A percentile compares a stretch with the other conserved stretches of the same genome.
These are phyloP conservation scores for Leptinotarsa undecemlineata DNA, from an alignment of 1,140 invertebrate species.

Conservation along the genomic window DNA sequence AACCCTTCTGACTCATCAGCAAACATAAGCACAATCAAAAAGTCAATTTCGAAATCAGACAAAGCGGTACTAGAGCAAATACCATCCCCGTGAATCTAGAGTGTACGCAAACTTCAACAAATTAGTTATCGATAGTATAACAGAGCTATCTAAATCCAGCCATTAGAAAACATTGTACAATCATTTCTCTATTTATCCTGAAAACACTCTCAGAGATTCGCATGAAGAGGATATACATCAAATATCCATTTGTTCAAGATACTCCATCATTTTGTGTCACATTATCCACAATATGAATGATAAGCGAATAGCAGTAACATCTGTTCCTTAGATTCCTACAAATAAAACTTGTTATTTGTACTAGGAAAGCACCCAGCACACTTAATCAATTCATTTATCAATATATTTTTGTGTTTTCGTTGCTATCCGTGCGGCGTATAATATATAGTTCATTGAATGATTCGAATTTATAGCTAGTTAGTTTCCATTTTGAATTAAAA, in stretches of 20 bases:
- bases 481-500: neutral
- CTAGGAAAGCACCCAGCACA: conserved; percentile 27
- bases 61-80: too few species aligned
- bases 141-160: conserved; percentile 27
- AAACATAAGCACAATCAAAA: too few species aligned
- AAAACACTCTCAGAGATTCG: conserved; percentile 28
- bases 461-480: neutral
- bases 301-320: conserved; percentile 36
- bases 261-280: conserved; percentile 41
- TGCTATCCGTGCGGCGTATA: neutral
- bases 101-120: conserved; percentile 8
- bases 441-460: neutral
- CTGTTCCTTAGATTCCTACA: conserved; percentile 37
- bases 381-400: conserved; percentile 28
- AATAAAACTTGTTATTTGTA: conserved; percentile 31
- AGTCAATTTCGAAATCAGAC: neutral
- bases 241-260: conserved; percentile 33
- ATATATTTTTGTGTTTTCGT: neutral
- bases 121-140: conserved; percentile 25
- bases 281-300: conserved; percentile 38
- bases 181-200: conserved; percentile 19
- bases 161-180: conserved; percentile 26
- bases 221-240: conserved; percentile 39
- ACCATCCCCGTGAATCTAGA: neutral
- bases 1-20: too few species aligned